A percentile compares a stretch with the other conserved stretches of the same genome.
Evolutionary conservation across 2,888 invertebrate genomes (phyloP).

Genomic region (Parasteatoda lunata): DNA sequence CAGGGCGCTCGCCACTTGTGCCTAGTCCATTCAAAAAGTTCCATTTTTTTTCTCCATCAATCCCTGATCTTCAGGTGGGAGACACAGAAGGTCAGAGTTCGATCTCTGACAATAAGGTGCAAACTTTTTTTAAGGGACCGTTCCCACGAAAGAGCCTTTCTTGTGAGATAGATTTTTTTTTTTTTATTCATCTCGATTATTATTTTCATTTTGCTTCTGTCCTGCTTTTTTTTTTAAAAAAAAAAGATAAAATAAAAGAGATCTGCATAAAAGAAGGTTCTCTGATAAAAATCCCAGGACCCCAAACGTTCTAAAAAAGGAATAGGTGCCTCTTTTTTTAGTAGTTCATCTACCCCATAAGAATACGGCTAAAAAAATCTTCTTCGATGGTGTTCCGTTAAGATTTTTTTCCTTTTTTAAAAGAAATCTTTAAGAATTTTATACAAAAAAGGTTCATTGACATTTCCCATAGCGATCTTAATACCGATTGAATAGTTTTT

Average conservation of each 20-base stretch:
- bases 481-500: constrained; percentile 11
- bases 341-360: constrained; percentile 38
- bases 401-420: constrained; percentile 18
- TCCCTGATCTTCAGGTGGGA: constrained; percentile 21
- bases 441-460: constrained; percentile 61
- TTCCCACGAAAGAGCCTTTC: constrained; percentile 45
- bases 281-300: constrained; percentile 58
- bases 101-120: constrained; percentile 38
- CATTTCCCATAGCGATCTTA: constrained; percentile 63
- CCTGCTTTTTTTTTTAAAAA: constrained; percentile 19
- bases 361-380: constrained; percentile 32
- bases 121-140: constrained; percentile 34
- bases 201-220: constrained; percentile 36
- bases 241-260: constrained; percentile 26
- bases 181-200: constrained; percentile 41
- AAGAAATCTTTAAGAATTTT: constrained; percentile 41
- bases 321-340: constrained; percentile 12
- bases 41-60: constrained; percentile 30
- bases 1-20: constrained; percentile 45
- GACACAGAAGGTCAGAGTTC: constrained; percentile 39
- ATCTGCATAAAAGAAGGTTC: constrained; percentile 42
- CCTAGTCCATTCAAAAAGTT: constrained; percentile 39
- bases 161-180: constrained; percentile 18
- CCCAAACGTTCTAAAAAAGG: constrained; percentile 32
- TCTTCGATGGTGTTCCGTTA: constrained; percentile 49